Evolutionary conservation across 2,797 vertebrate species (phyloP).

Genomic region (Scleropages formosus): DNA sequence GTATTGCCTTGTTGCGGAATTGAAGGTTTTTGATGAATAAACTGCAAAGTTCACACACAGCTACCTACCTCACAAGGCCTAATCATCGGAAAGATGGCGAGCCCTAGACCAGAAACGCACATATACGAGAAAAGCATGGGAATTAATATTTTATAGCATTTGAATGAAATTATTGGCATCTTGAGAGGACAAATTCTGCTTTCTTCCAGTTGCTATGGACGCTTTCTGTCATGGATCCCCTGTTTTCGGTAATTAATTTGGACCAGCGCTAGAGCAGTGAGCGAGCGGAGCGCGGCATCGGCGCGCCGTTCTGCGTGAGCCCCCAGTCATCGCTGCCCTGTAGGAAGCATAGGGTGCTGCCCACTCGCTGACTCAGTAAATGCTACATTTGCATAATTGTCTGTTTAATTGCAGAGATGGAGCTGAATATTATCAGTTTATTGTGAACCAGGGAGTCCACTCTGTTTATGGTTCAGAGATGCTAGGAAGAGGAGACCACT

Average conservation of each 20-base stretch:
- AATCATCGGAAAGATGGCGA: not conserved
- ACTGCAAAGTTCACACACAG: not conserved
- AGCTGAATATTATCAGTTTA: conserved; percentile 60
- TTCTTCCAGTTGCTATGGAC: conserved; percentile 50
- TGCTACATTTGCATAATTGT: conserved; percentile 81
- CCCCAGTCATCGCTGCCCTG: conserved; percentile 50
- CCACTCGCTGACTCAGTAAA: conserved; percentile 78
- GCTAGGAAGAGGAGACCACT: conserved; percentile 63
- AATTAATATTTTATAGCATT: conserved; percentile 43
- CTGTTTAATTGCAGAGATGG: conserved; percentile 70
- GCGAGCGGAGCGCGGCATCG: conserved; percentile 14
- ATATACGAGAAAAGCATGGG: not conserved
- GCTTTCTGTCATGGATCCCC: conserved; percentile 43
- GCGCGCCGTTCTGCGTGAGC: not conserved
- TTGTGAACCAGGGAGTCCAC: conserved; percentile 61
- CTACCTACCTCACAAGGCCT: not conserved
- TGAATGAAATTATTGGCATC: conserved; percentile 39
- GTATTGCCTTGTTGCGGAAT: conserved; percentile 8
- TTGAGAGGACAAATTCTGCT: conserved; percentile 48
- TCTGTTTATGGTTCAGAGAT: conserved; percentile 62
- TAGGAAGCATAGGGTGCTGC: conserved; percentile 58
- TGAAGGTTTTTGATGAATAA: not conserved
- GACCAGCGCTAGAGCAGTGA: conserved; percentile 29
- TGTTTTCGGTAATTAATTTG: conserved; percentile 56
- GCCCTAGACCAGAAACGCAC: not conserved